Evolutionary conservation across 2,797 vertebrate genomes (phyloP).

Genomic region (Microctenopoma steveboyesi): DNA sequence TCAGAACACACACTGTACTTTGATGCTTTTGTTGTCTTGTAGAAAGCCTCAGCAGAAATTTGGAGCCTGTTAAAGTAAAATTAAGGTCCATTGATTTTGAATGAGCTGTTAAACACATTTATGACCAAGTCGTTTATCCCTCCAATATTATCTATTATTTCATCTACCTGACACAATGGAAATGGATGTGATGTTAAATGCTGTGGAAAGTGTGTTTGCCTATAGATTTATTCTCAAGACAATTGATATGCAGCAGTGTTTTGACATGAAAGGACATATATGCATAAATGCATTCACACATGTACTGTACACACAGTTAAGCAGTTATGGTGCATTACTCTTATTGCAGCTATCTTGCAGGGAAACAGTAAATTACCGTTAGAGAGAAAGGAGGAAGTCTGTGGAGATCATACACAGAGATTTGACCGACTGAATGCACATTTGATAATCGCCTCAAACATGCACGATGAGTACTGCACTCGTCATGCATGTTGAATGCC

Average conservation of each 20-base stretch:
- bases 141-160: too few relatives aligned
- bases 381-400: constrained; percentile 59
- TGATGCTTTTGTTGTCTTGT: not conserved
- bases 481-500: not conserved
- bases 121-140: not conserved
- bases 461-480: not conserved
- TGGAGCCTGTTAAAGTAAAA: not conserved
- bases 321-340: not conserved
- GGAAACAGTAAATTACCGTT: constrained; percentile 65
- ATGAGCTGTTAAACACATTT: not conserved
- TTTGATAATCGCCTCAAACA: too few relatives aligned
- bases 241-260: not conserved
- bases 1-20: not conserved
- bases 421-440: constrained; percentile 17
- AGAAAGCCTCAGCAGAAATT: not conserved
- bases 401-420: constrained; percentile 45
- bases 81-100: not conserved
- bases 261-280: not conserved
- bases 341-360: constrained; percentile 4
- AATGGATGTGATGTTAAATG: too few relatives aligned
- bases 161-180: not conserved
- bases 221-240: too few relatives aligned
- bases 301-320: not conserved
- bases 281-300: not conserved
- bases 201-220: too few relatives aligned